Percentiles rank a stretch among this genome's conserved stretches.
These are phyloP conservation scores for Potamarius usumacintae DNA, from an alignment of 2,113 vertebrate species.

Conservation along the genomic window DNA sequence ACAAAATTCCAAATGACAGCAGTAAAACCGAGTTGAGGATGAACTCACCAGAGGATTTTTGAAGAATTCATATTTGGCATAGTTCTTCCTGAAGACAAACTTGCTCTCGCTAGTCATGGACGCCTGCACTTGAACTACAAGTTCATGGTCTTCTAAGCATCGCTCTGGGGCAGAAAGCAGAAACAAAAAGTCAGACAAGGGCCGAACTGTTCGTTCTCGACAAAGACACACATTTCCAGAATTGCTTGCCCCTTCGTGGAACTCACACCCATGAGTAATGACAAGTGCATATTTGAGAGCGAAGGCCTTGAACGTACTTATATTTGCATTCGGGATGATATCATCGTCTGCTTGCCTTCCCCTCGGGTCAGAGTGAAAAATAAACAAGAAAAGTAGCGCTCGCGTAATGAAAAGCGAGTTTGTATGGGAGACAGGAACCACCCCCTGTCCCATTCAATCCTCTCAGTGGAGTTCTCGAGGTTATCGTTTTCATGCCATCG, in stretches of 20 bases:
- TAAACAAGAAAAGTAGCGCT: constrained; percentile 34
- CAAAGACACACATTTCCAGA: background rate
- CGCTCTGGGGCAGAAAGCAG: constrained; percentile 74
- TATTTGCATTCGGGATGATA: constrained; percentile 37
- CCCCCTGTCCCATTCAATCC: background rate
- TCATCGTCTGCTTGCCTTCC: constrained; percentile 41
- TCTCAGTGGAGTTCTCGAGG: background rate
- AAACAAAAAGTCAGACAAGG: constrained; percentile 12
- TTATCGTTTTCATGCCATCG: background rate
- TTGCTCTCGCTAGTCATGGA: constrained; percentile 89
- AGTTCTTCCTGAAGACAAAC: constrained; percentile 98
- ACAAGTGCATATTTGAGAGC: constrained; percentile 30
- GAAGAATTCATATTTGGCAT: constrained; percentile 98
- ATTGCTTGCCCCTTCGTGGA: background rate
- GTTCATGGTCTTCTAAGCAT: constrained; percentile 93
- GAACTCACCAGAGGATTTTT: constrained; percentile 85
- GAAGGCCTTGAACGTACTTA: constrained; percentile 18
- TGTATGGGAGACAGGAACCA: constrained; percentile 30
- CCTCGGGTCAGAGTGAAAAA: constrained; percentile 36
- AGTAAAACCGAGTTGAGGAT: background rate
- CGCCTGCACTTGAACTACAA: constrained; percentile 90
- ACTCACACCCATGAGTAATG: background rate
- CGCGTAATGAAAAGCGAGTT: constrained; percentile 38
- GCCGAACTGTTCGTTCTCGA: background rate
- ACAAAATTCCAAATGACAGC: background rate